Conservation (phyloP, 2,888 invertebrate species). For the Stenodera caucasica region DNA sequence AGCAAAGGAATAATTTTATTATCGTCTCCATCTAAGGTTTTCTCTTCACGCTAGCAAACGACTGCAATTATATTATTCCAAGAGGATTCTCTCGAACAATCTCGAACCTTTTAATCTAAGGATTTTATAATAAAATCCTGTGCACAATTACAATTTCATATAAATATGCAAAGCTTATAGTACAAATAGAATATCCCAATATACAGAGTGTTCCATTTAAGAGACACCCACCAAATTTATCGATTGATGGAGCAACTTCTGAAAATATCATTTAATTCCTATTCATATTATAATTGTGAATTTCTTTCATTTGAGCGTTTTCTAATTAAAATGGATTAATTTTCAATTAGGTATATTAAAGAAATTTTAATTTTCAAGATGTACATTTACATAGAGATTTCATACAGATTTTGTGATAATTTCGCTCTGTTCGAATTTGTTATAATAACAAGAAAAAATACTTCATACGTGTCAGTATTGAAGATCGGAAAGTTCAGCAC, state of each 20-base stretch:
- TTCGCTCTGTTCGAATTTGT: no score
- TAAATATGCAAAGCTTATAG: conserved; percentile 28
- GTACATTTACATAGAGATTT: background rate
- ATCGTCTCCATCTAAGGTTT: background rate
- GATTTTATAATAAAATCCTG: conserved; percentile 25
- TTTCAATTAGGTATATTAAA: background rate
- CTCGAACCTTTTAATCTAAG: conserved; percentile 18
- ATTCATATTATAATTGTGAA: background rate
- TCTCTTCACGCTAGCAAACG: conserved; percentile 5
- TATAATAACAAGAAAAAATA: background rate
- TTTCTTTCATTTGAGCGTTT: background rate
- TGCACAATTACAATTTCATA: conserved; percentile 25
- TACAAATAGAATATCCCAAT: background rate
- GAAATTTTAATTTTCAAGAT: background rate
- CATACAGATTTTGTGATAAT: background rate
- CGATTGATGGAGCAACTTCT: background rate
- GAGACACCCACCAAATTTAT: background rate
- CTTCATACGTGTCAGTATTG: no score
- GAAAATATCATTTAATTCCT: background rate
- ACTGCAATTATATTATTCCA: conserved; percentile 16
- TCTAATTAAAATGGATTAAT: background rate
- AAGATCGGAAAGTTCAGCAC: no score
- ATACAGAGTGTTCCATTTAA: background rate
- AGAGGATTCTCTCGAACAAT: conserved; percentile 8
- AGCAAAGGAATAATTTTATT: background rate